Base-by-base conservation (phyloP, 2,888 invertebrate genomes). In the Zootermopsis nevadensis region DNA sequence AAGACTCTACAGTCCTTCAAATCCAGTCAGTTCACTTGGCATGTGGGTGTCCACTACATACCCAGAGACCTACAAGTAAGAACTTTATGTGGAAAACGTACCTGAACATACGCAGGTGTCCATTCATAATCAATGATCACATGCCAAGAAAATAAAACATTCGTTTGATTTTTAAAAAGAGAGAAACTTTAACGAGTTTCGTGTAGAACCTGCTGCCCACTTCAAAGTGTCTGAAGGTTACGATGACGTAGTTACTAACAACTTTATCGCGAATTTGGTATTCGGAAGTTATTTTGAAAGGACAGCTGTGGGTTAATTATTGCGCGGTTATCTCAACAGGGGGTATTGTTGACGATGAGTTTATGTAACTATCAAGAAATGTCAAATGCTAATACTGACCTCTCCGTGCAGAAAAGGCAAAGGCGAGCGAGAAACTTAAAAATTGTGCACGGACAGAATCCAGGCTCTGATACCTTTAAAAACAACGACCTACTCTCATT, bases 61-160 rank as follows among this genome's bases (percentile, higher is more conserved):
- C 76, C 42, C 42, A 27, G n/a, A 38, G 77, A 77, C 77, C 77
- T 77, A 77, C 31, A 48, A 53, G 27, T 76, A 33, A 77, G 48
- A 33, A 42, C 31, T 55, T 31, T 53, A 27, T 79, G 38, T 79
- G 79, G 66, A 31, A 79, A 55, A 79, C 66, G 66, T 66, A 38
- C 66, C 55, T 79, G 53, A 79, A 66, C 79, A 79, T 12, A 24
- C 66, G 79, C 79, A 79, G 79, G 79, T 79, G 79, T 66, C 66
- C 79, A 79, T 79, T 79, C 66, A 79, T 79, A 35, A 60, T 79
- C 79, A 60, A n/a, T 79, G 79, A 55, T 79, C 35, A 3, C 24
- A 35, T 79, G 79, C 79, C 79, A 79, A 79, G 60, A 77, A 53
- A 53, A 69, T 69, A 69, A 69, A 38, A 35, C 0, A 74, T n/a